phyloP scores from a whole-genome alignment of 2,113 vertebrate genomes.

The Leucoraja erinaceus region DNA sequence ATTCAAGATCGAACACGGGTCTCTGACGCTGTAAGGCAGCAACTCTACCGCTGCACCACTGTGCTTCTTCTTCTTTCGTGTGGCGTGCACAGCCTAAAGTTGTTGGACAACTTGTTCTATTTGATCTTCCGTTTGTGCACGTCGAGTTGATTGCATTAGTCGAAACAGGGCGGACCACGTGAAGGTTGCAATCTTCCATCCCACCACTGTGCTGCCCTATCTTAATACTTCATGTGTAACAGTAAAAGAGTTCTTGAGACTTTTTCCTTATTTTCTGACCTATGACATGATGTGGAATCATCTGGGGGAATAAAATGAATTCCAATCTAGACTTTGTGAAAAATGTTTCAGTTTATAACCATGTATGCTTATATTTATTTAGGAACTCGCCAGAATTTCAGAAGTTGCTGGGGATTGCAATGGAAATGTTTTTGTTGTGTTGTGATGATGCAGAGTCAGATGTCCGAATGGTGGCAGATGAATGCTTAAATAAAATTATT shows the following conservation, averaged over 20 bases:
- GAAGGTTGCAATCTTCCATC: no score
- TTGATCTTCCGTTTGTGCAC: no score
- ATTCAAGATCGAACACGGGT: no score
- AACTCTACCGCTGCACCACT: no score
- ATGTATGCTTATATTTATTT: conserved; percentile 40
- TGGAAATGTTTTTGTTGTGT: conserved; percentile 95
- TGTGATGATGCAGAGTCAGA: conserved; percentile 91
- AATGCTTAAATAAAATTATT: conserved; percentile 98
- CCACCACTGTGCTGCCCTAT: no score
- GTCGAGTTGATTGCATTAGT: no score
- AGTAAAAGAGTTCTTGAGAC: no score
- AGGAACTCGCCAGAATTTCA: conserved; percentile 97
- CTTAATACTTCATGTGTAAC: background rate
- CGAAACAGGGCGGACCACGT: no score
- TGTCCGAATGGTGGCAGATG: conserved; percentile 95
- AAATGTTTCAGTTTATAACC: background rate
- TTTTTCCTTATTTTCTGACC: background rate
- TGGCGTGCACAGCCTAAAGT: no score
- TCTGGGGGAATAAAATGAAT: background rate
- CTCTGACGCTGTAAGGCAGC: no score
- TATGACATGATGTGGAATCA: background rate
- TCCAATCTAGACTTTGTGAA: background rate
- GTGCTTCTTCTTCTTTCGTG: no score
- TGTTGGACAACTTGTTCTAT: no score
- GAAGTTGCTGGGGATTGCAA: conserved; percentile 89